Evolutionary conservation across 1,140 invertebrate species (phyloP).

Genomic region (Drosophila ironensis): DNA sequence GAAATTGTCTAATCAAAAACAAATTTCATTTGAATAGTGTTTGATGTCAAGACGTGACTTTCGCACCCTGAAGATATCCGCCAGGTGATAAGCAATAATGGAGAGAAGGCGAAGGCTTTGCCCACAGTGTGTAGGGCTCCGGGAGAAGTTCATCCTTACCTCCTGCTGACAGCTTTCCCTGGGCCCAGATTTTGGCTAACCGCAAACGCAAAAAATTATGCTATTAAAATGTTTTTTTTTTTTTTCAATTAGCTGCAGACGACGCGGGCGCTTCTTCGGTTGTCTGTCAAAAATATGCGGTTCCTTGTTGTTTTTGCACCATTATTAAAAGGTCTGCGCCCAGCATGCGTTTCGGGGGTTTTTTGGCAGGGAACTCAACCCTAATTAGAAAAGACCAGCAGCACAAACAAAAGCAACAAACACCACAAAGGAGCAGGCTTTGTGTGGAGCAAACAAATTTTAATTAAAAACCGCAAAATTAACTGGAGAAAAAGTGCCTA

Average conservation of each 20-base stretch:
- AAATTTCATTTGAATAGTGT: conserved; percentile 49
- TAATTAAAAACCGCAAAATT: conserved; percentile 49
- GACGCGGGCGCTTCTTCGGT: conserved; percentile 20
- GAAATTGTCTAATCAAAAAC: conserved; percentile 50
- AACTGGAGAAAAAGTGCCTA: conserved; percentile 44
- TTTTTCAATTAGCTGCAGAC: conserved; percentile 40
- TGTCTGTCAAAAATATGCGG: conserved; percentile 32
- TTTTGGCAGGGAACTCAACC: conserved; percentile 18
- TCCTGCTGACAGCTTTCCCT: background rate
- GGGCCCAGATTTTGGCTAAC: background rate
- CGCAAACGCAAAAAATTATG: conserved; percentile 21
- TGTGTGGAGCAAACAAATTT: conserved; percentile 42
- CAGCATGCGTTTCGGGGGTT: conserved; percentile 18
- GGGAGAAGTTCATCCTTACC: background rate
- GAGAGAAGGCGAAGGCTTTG: background rate
- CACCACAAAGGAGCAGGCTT: conserved; percentile 13
- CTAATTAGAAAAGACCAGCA: conserved; percentile 39
- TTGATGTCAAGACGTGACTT: conserved; percentile 42
- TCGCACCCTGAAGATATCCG: conserved; percentile 15
- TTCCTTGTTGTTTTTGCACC: conserved; percentile 20
- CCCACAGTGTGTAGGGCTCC: background rate
- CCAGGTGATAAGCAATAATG: conserved; percentile 40
- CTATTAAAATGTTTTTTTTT: conserved; percentile 36
- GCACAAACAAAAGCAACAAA: conserved; percentile 20
- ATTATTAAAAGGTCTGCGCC: conserved; percentile 31